phyloP scores from a whole-genome alignment of 2,888 invertebrate genomes.

The Caenorhabditis parvicauda region DNA sequence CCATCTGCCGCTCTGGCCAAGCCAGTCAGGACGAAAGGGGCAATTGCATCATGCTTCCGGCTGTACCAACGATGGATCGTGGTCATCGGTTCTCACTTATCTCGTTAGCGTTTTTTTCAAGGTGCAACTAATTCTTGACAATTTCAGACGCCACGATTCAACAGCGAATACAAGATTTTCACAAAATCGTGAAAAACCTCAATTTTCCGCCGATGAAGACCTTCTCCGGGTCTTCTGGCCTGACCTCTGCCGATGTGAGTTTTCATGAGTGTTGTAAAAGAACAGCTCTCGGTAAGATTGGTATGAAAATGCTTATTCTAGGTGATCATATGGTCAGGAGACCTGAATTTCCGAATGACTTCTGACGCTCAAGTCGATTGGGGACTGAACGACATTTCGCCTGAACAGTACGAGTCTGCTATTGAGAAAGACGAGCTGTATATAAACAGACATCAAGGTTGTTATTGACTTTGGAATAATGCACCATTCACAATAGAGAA shows the following conservation, averaged over 20 bases:
- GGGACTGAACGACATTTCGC: constrained; percentile 10
- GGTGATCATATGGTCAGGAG: constrained; percentile 56
- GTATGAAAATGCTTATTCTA: constrained; percentile 11
- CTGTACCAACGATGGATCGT: constrained; percentile 91
- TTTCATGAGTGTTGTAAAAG: too few species aligned
- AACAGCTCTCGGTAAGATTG: neutral
- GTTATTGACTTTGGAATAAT: neutral
- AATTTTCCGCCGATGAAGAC: constrained; percentile 29
- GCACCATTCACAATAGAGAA: neutral
- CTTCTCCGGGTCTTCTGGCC: too few species aligned
- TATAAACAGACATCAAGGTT: neutral
- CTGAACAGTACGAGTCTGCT: constrained; percentile 26
- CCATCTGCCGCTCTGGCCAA: constrained; percentile 45
- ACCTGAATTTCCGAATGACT: constrained; percentile 54
- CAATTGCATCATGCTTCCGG: constrained; percentile 85
- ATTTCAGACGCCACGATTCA: constrained; percentile 47
- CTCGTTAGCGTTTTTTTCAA: constrained; percentile 68
- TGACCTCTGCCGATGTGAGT: constrained; percentile 28
- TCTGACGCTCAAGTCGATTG: constrained; percentile 20
- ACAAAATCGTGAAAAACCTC: constrained; percentile 40
- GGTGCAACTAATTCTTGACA: neutral
- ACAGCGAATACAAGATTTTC: constrained; percentile 51
- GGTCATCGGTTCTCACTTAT: constrained; percentile 91
- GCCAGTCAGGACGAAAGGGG: constrained; percentile 78
- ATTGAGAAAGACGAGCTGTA: constrained; percentile 5